Evolutionary conservation across 1,140 invertebrate genomes (phyloP).

Genomic region (Atta cephalotes): DNA sequence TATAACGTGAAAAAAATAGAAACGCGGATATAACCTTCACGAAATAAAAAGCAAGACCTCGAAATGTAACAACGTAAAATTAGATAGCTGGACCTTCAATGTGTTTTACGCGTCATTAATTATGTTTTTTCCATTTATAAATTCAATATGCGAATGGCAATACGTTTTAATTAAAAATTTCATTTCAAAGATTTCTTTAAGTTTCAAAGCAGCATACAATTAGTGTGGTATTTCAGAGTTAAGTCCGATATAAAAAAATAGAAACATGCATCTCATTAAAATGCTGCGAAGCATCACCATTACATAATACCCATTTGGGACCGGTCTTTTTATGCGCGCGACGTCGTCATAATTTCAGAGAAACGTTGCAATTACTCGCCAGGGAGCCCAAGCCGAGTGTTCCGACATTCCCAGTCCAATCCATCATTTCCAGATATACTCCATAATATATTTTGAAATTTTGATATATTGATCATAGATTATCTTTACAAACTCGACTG

Average conservation of each 20-base stretch:
- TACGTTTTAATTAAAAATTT: neutral
- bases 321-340: conserved; percentile 67
- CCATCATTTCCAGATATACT: conserved; percentile 16
- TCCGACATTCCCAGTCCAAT: conserved; percentile 1
- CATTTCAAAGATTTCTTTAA: neutral
- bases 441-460: conserved; percentile 28
- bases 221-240: neutral
- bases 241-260: neutral
- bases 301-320: conserved; percentile 66
- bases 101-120: conserved; percentile 23
- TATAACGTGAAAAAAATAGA: conserved; percentile 16
- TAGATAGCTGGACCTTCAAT: conserved; percentile 29
- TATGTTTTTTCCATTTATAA: neutral
- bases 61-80: conserved; percentile 32
- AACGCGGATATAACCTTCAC: conserved; percentile 26
- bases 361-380: conserved; percentile 52
- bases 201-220: neutral
- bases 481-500: neutral
- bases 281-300: conserved; percentile 60
- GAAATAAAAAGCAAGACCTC: conserved; percentile 10
- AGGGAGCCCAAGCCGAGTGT: neutral
- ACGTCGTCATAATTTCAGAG: conserved; percentile 47
- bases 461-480: neutral
- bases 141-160: neutral
- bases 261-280: conserved; percentile 2